phyloP scores from a whole-genome alignment of 2,888 invertebrate genomes.

The Brachylomia viminalis region DNA sequence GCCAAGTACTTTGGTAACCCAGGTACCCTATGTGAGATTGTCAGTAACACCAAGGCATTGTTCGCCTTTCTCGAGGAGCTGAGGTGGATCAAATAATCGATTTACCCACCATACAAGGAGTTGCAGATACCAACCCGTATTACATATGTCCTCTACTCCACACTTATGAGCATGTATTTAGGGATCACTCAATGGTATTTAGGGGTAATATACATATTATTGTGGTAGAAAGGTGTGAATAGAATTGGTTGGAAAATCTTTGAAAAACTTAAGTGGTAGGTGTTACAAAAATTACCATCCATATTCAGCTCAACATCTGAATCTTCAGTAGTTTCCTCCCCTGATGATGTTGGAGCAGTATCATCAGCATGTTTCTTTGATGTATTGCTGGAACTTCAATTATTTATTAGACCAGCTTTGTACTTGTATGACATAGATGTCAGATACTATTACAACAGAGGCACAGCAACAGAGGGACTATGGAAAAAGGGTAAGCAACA shows the following conservation, averaged over 20 bases:
- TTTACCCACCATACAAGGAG: not conserved
- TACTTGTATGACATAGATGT: not conserved
- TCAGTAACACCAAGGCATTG: not conserved
- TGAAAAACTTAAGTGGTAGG: not conserved
- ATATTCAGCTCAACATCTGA: slow-evolving; percentile 96
- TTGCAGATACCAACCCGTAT: not conserved
- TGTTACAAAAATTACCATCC: slow-evolving; percentile 90
- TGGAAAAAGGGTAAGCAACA: not conserved
- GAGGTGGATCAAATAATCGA: not conserved
- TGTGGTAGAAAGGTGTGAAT: not conserved
- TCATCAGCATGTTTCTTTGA: slow-evolving; percentile 74
- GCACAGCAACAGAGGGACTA: slow-evolving; percentile 2
- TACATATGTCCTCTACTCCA: too few relatives aligned
- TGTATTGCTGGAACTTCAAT: slow-evolving; percentile 61
- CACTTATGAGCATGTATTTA: not conserved
- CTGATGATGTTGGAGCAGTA: slow-evolving; percentile 75
- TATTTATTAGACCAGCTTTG: slow-evolving; percentile 8
- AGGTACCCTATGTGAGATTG: not conserved
- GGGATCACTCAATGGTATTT: not conserved
- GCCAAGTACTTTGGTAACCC: not conserved
- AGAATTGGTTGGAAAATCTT: not conserved
- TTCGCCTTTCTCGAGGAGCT: not conserved
- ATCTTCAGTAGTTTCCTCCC: slow-evolving; percentile 92
- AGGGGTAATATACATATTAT: too few relatives aligned
- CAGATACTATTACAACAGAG: not conserved